Evolutionary conservation across 2,888 invertebrate genomes (phyloP), one percentile per base, ranked within the genome.

Genomic region (Heteromyza rotundicornis): DNA sequence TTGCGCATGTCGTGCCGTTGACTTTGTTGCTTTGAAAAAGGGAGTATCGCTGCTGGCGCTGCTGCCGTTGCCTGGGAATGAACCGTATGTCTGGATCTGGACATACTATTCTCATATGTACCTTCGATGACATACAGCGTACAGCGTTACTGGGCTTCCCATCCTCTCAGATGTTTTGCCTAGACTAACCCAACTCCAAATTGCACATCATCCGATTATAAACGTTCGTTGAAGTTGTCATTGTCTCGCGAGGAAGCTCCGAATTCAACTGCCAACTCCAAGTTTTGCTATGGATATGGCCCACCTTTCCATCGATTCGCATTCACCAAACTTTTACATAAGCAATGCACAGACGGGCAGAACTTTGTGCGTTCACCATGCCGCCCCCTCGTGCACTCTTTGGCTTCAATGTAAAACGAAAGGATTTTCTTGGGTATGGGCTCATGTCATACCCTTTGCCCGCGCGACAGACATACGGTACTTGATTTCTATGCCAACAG

Each of bases 1-100:
- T 81, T 81, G 81, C 81, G 81, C 81, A 81, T 81, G 82, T 79
- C 82, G 81, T 75, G 70, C 65, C 71, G 64, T 68, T 66, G 66
- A 65, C 64, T 66, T 66, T 32, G 52, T 51, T 65, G 65, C 58
- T 65, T 49, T 52, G 23, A 7, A 54, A 53, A 20, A 17, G 10
- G 2, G 14, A 8, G 50, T 50, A 17, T 8, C 49, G 49, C 22
- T 51, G 5, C 8, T 51, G 22, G 7, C 19, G 22, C 2, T 51
- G 19, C 17, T 14, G 27, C 54, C n/a, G n/a, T 35, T 5, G 35
- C 54, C 22, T 24, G 22, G 17, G n/a, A 50, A 50, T 10, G 19
- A 3, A 57, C 10, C 27, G 27, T 27, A 27, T 27, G 27, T 27
- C 10, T 27, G 27, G 27, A 40, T 40, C 10, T 40, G 40, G 10